phyloP scores from a whole-genome alignment of 1,140 invertebrate genomes.

The Drosophila simulans region DNA sequence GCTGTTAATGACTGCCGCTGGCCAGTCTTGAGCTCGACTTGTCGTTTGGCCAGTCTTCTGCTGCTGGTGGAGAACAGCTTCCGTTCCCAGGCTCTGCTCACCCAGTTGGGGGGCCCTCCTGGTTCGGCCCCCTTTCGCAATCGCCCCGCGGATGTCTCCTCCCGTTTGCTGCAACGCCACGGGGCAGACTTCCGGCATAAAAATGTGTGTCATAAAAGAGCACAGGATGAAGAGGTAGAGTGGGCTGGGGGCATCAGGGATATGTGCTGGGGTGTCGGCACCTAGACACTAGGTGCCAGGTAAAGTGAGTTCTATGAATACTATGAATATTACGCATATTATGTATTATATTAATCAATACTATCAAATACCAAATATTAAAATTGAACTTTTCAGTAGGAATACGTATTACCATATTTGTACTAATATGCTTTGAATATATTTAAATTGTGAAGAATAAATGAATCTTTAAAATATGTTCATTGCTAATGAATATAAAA shows the following conservation, averaged over 20 bases:
- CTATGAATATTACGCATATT: too few species aligned
- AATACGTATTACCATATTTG: too few species aligned
- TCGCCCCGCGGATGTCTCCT: conserved; percentile 4
- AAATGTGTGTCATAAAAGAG: conserved; percentile 73
- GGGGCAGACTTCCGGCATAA: conserved; percentile 73
- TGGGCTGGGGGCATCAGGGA: background rate
- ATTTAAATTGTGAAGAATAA: too few species aligned
- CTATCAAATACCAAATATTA: too few species aligned
- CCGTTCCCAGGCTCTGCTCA: conserved; percentile 65
- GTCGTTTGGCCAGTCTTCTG: conserved; percentile 6
- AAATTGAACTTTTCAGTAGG: too few species aligned
- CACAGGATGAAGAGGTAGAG: background rate
- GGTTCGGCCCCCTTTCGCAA: background rate
- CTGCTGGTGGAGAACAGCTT: conserved; percentile 51
- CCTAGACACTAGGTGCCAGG: background rate
- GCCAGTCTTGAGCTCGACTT: conserved; percentile 15
- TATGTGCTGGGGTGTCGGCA: conserved; percentile 2
- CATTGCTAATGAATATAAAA: too few species aligned
- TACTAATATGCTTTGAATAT: too few species aligned
- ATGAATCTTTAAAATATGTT: too few species aligned
- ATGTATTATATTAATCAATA: too few species aligned
- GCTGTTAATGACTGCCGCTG: conserved; percentile 69
- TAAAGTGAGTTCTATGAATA: background rate
- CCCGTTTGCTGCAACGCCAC: conserved; percentile 42
- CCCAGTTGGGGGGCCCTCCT: conserved; percentile 23